Evolutionary conservation across 2,888 invertebrate species (phyloP).

Genomic region (Ethmia dodecea): DNA sequence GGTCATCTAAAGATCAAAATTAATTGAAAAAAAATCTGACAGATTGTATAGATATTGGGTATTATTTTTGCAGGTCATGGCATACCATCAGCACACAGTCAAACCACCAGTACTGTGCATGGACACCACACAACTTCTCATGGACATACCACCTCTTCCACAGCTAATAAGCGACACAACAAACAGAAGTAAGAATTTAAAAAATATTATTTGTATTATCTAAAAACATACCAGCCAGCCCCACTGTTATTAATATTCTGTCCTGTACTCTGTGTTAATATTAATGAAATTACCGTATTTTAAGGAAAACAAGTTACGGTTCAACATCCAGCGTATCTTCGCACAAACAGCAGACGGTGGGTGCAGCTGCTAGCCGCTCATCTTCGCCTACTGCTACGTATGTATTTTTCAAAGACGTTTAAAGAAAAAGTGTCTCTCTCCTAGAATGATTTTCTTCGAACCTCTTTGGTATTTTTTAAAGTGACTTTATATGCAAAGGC

Average conservation of each 20-base stretch:
- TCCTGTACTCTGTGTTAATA: no score
- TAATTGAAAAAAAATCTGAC: no score
- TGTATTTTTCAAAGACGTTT: no score
- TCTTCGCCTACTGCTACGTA: constrained; percentile 68
- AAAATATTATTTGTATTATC: no score
- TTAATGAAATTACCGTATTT: no score
- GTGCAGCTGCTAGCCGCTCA: constrained; percentile 58
- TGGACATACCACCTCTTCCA: constrained; percentile 34
- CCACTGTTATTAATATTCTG: no score
- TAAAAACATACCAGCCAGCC: no score
- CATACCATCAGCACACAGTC: constrained; percentile 40
- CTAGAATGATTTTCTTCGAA: no score
- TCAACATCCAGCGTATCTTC: constrained; percentile 38
- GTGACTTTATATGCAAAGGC: no score
- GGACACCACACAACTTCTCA: constrained; percentile 55
- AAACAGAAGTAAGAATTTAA: constrained; percentile 65
- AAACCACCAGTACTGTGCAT: constrained; percentile 36
- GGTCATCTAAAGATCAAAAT: no score
- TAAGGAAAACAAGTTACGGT: constrained; percentile 55
- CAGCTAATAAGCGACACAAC: constrained; percentile 53
- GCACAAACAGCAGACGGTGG: constrained; percentile 46
- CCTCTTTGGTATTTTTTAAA: no score
- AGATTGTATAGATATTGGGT: not conserved
- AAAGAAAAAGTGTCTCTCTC: no score
- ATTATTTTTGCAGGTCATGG: constrained; percentile 41